A percentile compares a stretch with the other conserved stretches of the same genome.
Evolutionary conservation across 2,797 vertebrate species (phyloP).

Genomic region (Octomys mimax): DNA sequence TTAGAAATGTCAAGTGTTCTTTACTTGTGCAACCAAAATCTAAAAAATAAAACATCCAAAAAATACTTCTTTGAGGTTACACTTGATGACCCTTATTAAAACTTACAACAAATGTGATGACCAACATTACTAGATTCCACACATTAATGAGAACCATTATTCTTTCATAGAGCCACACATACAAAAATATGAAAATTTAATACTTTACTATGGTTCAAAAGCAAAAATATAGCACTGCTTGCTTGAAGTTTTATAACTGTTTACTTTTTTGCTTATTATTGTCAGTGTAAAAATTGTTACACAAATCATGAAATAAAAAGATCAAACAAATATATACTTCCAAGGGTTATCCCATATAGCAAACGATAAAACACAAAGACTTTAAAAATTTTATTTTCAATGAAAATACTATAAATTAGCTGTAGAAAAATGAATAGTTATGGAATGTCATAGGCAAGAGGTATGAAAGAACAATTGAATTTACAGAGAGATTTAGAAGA

Average conservation of each 20-base stretch:
- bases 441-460: neutral
- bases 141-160: neutral
- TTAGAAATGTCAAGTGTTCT: constrained; percentile 54
- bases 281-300: neutral
- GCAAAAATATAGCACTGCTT: neutral
- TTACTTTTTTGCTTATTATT: neutral
- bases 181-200: neutral
- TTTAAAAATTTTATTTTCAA: neutral
- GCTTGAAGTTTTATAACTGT: constrained; percentile 13
- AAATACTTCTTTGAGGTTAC: neutral
- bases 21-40: neutral
- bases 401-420: neutral
- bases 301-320: neutral
- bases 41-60: neutral
- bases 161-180: neutral
- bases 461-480: neutral
- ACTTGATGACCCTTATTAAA: constrained; percentile 29
- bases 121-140: neutral
- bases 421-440: neutral
- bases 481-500: neutral
- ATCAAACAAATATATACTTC: neutral
- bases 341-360: neutral
- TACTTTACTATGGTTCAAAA: neutral
- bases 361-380: neutral
- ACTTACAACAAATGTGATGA: neutral